A percentile compares a stretch with the other conserved stretches of the same genome.
phyloP scores from a whole-genome alignment of 2,888 invertebrate genomes.

The Tenthredo amoena region DNA sequence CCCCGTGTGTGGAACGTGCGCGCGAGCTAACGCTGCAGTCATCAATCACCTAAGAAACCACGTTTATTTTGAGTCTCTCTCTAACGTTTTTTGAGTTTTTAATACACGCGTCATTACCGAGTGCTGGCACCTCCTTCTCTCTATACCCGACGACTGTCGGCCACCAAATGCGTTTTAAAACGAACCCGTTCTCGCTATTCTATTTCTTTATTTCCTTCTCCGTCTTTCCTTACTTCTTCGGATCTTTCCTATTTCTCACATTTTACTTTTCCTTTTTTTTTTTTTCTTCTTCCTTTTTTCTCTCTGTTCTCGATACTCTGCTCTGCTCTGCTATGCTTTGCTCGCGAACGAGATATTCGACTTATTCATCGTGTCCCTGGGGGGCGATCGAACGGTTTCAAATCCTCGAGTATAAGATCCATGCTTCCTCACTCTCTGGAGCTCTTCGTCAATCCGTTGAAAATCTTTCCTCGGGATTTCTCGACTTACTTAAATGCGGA shows the following conservation, averaged over 20 bases:
- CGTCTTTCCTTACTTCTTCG: constrained; percentile 41
- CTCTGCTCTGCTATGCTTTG: not conserved
- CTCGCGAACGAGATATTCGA: constrained; percentile 17
- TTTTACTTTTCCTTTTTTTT: constrained; percentile 4
- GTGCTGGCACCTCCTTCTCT: constrained; percentile 59
- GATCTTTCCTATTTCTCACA: constrained; percentile 56
- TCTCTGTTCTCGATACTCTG: not conserved
- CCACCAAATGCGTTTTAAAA: constrained; percentile 50
- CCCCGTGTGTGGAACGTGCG: not conserved
- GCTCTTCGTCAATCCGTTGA: constrained; percentile 16
- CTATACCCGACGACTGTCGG: not conserved
- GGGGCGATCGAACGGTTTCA: constrained; percentile 49
- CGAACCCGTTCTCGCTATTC: not conserved
- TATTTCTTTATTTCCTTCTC: not conserved
- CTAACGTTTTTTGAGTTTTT: constrained; percentile 64
- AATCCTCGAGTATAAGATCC: constrained; percentile 47
- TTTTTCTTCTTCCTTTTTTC: constrained; percentile 21
- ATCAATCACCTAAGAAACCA: constrained; percentile 67
- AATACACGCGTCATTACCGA: constrained; percentile 72
- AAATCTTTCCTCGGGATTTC: constrained; percentile 30
- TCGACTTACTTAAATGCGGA: not conserved
- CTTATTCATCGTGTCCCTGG: constrained; percentile 44
- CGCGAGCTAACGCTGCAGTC: constrained; percentile 58
- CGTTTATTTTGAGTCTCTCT: constrained; percentile 71
- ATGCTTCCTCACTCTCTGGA: constrained; percentile 16